Percentiles rank a stretch among this genome's conserved stretches.
Conservation (phyloP, 2,888 invertebrate species). For the Brenthis daphne region DNA sequence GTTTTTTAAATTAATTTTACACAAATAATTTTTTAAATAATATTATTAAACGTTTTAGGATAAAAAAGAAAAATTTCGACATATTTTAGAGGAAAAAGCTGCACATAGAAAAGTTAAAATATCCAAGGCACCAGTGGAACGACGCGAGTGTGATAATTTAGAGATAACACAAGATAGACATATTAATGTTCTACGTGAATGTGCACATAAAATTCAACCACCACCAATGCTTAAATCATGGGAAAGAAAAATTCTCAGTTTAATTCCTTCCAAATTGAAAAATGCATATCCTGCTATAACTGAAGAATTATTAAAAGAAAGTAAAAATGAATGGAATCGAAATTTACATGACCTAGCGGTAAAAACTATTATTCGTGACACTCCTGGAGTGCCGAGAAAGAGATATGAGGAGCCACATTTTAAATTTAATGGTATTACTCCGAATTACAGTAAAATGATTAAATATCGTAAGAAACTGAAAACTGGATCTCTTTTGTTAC, state of each 20-base stretch:
- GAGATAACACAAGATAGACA: conserved; percentile 77
- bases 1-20: background rate
- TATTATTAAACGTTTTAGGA: conserved; percentile 56
- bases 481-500: conserved; percentile 82
- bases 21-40: background rate
- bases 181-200: conserved; percentile 79
- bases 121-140: conserved; percentile 55
- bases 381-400: conserved; percentile 77
- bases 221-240: conserved; percentile 84
- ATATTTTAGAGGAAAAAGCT: conserved; percentile 69
- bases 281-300: conserved; percentile 79
- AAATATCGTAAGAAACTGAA: conserved; percentile 80
- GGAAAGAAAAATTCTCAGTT: conserved; percentile 83
- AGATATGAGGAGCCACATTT: conserved; percentile 78
- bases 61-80: conserved; percentile 67
- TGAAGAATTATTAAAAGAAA: conserved; percentile 79
- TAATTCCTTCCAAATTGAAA: conserved; percentile 80
- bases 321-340: conserved; percentile 81
- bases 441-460: conserved; percentile 82
- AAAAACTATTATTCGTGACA: conserved; percentile 83
- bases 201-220: conserved; percentile 81
- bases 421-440: conserved; percentile 84
- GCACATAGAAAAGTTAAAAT: conserved; percentile 63
- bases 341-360: conserved; percentile 85
- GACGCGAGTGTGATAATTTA: conserved; percentile 70